Evolutionary conservation across 2,797 vertebrate genomes (phyloP), one percentile per base, ranked within the genome.

Genomic region (Spinus olivaceus): DNA sequence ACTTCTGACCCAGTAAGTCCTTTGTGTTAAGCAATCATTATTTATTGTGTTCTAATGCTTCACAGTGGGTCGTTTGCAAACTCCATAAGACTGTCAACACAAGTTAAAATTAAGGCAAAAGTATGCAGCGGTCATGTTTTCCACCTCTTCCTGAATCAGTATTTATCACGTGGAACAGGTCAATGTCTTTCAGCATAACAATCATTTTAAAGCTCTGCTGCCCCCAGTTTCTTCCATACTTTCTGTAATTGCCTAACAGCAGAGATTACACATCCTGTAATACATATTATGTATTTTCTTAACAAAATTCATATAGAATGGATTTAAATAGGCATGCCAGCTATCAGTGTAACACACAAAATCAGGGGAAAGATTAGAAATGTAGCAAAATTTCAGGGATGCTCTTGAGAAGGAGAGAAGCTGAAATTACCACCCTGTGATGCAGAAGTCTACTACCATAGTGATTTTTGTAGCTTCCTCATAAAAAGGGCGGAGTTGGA

Each of bases 41-140:
- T 28, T 92, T 65, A 65, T 53, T 71, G 42, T 41, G 14, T 50
- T 88, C 39, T 69, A 80, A 35, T 6, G 7, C 28, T 53, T 71
- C 64, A 16, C 28, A 67, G 11, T 27, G 16, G 4, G 4, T 14
- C 21, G 32, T 69, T 77, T 44, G 10, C 27, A 74, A 81, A 72
- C 10, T 63, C 35, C 0, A 0, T 32, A 74, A 81, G 13, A 12
- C 11, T 67, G 27, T 46, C 66, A 1, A 0, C 25, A 37, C 7
- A 49, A 69, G 20, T 80, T 84, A 12, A 46, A 85, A 88, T 64
- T 91, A 82, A 44, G 20, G 8, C 25, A 84, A 61, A 76, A 2
- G 2, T 47, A 46, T 71, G 12, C 22, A 24, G 7, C 32, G 51
- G 2, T 25, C 12, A 9, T 20, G 8, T 81, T 79, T 78, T 24